Base-by-base conservation (phyloP, 2,888 invertebrate species). In the Drosophila hawaiiensis region DNA sequence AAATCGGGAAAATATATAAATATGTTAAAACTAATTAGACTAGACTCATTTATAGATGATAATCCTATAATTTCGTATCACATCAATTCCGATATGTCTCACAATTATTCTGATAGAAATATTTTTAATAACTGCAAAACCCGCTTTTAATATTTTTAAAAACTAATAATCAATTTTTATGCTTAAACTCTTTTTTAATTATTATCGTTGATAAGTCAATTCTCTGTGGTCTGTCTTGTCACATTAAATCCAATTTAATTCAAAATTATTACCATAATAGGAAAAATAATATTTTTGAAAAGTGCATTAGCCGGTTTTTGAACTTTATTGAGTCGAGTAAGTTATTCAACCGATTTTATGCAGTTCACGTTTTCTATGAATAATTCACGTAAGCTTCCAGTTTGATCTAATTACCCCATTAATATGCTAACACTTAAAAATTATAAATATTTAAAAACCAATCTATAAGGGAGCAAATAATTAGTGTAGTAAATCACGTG, bases 381-480 rank as follows among this genome's bases (percentile, higher is more conserved):
- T 41, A 53, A 49, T 54, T 68, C 10, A 43, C 47, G 16, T 52
- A 37, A 35, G 14, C n/a, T 19, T 10, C 19, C 22, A 39, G 10
- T 29, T 49, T 28, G 12, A 29, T 39, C 43, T 50, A 60, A 70
- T 61, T 41, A 59, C 33, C 43, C 16, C 35, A 65, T 77, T 59
- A 59, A 47, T 53, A 54, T 22, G 29, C 41, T 47, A 43, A 56
- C 22, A 35, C 49, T 49, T 5, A 14, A 22, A 22, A 41, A 47
- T 47, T 33, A 25, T 9, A 28, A 28, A 47, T 37, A 50, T 7
- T 49, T 22, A 12, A 12, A n/a, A 25, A 37, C 28, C 22, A 14
- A 22, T 37, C 37, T 55, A 41, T n/a, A 66, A 10, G 22, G 41
- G 5, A 16, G 28, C 33, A 35, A 43, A 33, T 28, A 54, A 41